Conservation (phyloP, 2,113 vertebrate species). For the Corapipo altera region DNA sequence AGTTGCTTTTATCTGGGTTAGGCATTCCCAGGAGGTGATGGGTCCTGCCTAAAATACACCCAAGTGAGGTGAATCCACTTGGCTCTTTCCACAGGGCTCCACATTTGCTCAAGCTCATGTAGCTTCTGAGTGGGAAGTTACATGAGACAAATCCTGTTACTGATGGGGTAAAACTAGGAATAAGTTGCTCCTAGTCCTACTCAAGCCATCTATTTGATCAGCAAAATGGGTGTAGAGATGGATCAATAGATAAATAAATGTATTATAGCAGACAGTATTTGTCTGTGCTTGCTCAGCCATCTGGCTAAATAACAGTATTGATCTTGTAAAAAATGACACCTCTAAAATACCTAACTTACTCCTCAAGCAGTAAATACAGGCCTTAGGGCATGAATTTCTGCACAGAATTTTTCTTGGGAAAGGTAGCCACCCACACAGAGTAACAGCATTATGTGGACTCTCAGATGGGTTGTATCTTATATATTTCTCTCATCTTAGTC, state of each 20-base stretch:
- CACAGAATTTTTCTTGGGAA: not conserved
- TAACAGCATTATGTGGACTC: not conserved
- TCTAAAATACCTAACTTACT: not conserved
- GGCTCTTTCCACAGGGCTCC: not conserved
- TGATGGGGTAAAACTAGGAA: not conserved
- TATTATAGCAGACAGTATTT: not conserved
- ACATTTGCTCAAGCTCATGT: fast-evolving
- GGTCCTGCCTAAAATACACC: not conserved
- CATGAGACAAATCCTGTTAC: not conserved
- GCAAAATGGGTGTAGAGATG: not conserved
- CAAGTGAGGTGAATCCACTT: not conserved
- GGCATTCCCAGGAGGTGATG: not conserved
- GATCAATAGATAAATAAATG: not conserved
- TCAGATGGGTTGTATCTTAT: not conserved
- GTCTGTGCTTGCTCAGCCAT: not conserved
- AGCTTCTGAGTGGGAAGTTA: not conserved
- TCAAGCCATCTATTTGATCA: not conserved
- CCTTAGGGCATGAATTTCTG: not conserved
- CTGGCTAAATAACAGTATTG: conserved; percentile 17
- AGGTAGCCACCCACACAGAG: not conserved
- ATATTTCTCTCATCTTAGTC: not conserved
- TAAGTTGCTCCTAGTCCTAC: not conserved
- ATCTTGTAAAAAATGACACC: not conserved
- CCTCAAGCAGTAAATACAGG: not conserved
- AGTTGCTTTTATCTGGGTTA: not conserved